phyloP scores from a whole-genome alignment of 2,113 vertebrate species.

The Oxyruncus cristatus region DNA sequence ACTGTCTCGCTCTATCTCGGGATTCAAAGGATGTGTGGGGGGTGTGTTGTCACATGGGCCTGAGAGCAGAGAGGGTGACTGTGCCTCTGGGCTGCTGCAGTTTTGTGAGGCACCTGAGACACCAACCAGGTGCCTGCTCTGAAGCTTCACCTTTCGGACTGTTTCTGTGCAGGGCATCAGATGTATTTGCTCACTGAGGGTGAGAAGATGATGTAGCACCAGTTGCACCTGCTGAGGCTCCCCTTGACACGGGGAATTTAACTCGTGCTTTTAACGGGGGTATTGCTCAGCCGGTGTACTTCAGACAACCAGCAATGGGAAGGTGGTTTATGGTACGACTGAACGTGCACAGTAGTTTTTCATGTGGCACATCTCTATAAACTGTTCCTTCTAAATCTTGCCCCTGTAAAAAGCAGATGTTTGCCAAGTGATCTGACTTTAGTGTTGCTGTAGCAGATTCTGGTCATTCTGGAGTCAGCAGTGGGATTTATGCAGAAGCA shows the following conservation, averaged over 20 bases:
- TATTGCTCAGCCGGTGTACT: background rate
- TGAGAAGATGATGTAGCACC: background rate
- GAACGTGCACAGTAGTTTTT: background rate
- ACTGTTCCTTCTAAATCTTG: background rate
- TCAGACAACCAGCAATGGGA: background rate
- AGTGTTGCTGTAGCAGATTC: background rate
- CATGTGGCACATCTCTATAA: background rate
- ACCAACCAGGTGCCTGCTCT: accelerated
- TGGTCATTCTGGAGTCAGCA: background rate
- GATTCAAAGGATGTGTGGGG: background rate
- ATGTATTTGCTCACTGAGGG: background rate
- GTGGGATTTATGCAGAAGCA: background rate
- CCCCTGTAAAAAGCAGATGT: background rate
- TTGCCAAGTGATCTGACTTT: background rate
- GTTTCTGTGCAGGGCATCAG: too few species aligned
- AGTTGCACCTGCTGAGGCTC: background rate
- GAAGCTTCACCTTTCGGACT: accelerated
- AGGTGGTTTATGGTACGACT: background rate
- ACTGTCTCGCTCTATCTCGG: background rate
- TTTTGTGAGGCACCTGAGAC: background rate
- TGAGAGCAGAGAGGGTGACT: background rate
- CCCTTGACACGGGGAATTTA: background rate
- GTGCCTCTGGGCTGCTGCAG: background rate
- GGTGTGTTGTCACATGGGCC: accelerated
- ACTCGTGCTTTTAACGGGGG: accelerated